These are phyloP conservation scores for Subacronicta megacephala DNA, from an alignment of 2,888 invertebrate genomes.

Conservation along the genomic window DNA sequence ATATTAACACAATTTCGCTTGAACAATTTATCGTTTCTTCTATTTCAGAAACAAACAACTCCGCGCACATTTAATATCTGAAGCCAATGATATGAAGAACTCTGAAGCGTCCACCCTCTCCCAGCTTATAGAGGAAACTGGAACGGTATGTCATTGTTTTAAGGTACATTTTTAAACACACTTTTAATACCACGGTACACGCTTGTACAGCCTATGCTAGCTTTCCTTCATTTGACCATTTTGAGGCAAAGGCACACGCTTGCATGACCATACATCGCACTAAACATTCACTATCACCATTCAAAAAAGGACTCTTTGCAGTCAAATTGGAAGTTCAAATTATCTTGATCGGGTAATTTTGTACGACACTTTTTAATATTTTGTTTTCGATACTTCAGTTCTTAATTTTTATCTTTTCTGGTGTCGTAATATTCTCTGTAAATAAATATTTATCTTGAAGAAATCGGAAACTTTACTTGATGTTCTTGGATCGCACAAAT, in stretches of 20 bases:
- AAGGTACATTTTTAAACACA: slow-evolving; percentile 24
- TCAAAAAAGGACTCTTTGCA: slow-evolving; percentile 23
- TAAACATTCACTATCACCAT: slow-evolving; percentile 43
- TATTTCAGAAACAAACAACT: slow-evolving; percentile 92
- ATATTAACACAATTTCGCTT: background rate
- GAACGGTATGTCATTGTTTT: slow-evolving; percentile 74
- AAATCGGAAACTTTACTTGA: slow-evolving; percentile 7
- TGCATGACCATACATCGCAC: slow-evolving; percentile 65
- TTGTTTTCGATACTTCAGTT: background rate
- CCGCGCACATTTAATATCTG: slow-evolving; percentile 92
- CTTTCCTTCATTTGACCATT: slow-evolving; percentile 55
- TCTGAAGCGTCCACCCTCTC: slow-evolving; percentile 86
- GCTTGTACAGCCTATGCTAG: slow-evolving; percentile 70
- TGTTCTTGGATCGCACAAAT: slow-evolving; percentile 62
- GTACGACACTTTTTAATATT: background rate
- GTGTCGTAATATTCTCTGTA: slow-evolving; percentile 27
- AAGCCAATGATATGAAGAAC: slow-evolving; percentile 90
- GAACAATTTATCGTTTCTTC: background rate
- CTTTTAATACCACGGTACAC: slow-evolving; percentile 51
- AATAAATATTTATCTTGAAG: slow-evolving; percentile 33
- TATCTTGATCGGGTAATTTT: background rate
- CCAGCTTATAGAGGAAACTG: slow-evolving; percentile 88
- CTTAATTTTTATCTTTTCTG: slow-evolving; percentile 2
- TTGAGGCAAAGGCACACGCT: slow-evolving; percentile 59
- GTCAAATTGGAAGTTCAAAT: background rate